A percentile compares a stretch with the other conserved stretches of the same genome.
phyloP scores from a whole-genome alignment of 2,113 vertebrate species.

The Fregetta grallaria region DNA sequence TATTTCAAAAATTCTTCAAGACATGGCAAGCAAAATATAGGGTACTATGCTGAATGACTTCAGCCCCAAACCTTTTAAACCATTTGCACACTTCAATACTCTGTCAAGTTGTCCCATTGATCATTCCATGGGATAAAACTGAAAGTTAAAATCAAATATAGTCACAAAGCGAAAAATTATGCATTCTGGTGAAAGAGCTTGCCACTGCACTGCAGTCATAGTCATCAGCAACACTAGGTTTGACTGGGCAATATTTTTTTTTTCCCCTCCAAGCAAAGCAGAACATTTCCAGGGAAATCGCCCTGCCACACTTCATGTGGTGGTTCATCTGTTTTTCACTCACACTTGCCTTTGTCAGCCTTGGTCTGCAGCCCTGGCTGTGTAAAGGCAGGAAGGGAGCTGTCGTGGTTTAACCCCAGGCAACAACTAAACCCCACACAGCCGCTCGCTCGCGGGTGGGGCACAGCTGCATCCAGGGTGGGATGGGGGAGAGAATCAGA shows the following conservation, averaged over 20 bases:
- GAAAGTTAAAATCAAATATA: neutral
- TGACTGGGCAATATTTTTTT: neutral
- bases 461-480: too few species aligned
- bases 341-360: neutral
- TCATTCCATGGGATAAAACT: neutral
- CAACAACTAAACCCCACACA: accelerated
- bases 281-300: neutral
- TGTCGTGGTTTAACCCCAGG: neutral
- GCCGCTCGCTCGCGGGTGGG: accelerated
- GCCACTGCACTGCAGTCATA: neutral
- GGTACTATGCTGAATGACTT: neutral
- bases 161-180: neutral
- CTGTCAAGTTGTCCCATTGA: neutral
- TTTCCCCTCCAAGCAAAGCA: neutral
- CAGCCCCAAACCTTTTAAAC: neutral
- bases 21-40: neutral
- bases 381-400: neutral
- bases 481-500: too few species aligned
- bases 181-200: neutral
- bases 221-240: neutral
- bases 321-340: neutral
- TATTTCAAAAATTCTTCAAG: neutral
- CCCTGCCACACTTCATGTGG: neutral
- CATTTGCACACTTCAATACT: neutral
- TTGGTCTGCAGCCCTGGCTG: neutral